A percentile compares a stretch with the other conserved stretches of the same genome.
These are phyloP conservation scores for Sipunculus nudus DNA, from an alignment of 2,888 invertebrate genomes.

Conservation along the genomic window DNA sequence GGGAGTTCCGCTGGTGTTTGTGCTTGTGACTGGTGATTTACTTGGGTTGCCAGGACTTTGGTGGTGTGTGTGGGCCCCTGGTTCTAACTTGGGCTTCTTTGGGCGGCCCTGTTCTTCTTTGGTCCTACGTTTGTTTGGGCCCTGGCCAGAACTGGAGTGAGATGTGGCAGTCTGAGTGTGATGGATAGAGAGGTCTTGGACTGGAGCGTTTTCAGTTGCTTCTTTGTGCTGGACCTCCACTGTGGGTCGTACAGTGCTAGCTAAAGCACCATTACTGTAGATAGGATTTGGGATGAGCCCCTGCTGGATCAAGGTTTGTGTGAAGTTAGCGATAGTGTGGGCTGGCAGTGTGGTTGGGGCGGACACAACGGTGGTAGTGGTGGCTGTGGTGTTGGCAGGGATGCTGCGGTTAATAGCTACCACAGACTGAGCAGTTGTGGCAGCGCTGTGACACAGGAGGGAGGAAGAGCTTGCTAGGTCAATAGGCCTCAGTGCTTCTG, in stretches of 20 bases:
- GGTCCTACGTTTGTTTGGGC: conserved; percentile 21
- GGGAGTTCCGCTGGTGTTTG: not conserved
- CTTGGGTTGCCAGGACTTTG: not conserved
- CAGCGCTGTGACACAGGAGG: too few relatives aligned
- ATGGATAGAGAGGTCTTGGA: not conserved
- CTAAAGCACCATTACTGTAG: conserved; percentile 66
- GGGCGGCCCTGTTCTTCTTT: conserved; percentile 17
- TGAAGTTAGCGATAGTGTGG: conserved; percentile 40
- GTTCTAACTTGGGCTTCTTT: not conserved
- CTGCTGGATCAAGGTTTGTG: conserved; percentile 63
- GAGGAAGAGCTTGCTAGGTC: conserved; percentile 39
- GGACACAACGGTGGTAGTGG: conserved; percentile 53
- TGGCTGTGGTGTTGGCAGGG: conserved; percentile 52
- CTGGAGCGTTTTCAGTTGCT: conserved; percentile 53
- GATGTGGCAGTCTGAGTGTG: not conserved
- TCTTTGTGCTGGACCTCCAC: too few relatives aligned
- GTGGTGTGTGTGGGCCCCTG: too few relatives aligned
- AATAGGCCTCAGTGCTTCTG: conserved; percentile 53
- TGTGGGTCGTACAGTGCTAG: conserved; percentile 45
- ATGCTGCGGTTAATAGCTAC: too few relatives aligned
- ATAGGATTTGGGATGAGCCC: conserved; percentile 67
- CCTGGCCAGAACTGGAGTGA: conserved; percentile 31
- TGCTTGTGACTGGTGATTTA: not conserved
- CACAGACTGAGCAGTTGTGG: too few relatives aligned
- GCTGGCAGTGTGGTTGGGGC: conserved; percentile 37